Evolutionary conservation across 2,113 vertebrate species (phyloP).

Genomic region (Emydura subglobosa): DNA sequence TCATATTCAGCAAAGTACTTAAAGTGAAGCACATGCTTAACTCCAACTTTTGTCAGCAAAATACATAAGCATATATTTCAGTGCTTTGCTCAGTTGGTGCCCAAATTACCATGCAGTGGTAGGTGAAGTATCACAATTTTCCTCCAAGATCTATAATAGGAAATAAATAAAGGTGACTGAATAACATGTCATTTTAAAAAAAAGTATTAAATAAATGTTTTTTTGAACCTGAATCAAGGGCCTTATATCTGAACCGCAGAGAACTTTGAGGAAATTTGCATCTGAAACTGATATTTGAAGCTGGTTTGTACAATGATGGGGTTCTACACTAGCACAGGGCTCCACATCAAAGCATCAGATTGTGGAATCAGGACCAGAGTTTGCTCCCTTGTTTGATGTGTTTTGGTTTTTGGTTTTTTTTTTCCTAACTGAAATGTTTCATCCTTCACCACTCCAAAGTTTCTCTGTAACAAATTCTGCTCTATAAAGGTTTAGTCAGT

Average conservation of each 20-base stretch:
- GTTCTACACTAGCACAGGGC: not conserved
- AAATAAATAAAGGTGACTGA: not conserved
- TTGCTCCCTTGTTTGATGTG: not conserved
- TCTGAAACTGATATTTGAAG: not conserved
- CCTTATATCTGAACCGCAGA: not conserved
- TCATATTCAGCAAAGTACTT: not conserved
- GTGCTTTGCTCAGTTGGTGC: not conserved
- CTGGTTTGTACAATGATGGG: not conserved
- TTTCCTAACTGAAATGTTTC: not conserved
- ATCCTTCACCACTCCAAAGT: not conserved
- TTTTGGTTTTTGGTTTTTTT: not conserved
- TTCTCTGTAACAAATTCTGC: not conserved
- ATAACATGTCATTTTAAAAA: not conserved
- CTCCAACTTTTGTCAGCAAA: conserved; percentile 9
- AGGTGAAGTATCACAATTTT: not conserved
- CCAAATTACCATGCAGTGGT: not conserved
- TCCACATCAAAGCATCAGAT: not conserved
- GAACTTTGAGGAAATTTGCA: not conserved
- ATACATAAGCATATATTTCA: not conserved
- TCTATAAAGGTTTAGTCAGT: not conserved
- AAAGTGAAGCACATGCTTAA: conserved; percentile 2
- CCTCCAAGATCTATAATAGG: not conserved
- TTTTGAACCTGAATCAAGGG: not conserved
- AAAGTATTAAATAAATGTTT: not conserved
- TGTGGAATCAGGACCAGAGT: not conserved